These are phyloP conservation scores for Echinarachnius parma DNA, from an alignment of 53 echinoderm and acorn worm genomes.

Conservation along the genomic window DNA sequence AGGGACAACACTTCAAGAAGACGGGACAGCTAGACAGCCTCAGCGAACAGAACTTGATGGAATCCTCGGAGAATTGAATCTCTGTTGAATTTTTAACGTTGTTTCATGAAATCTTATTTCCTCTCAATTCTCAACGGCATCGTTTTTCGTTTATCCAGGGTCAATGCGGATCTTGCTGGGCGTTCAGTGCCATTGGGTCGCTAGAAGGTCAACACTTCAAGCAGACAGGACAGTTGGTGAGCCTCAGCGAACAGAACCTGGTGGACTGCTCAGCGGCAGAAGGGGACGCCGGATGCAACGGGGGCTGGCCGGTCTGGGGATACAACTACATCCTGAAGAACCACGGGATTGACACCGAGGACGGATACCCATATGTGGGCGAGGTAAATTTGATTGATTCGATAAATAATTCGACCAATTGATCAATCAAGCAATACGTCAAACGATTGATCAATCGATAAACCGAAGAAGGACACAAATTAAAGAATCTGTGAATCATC, in stretches of 20 bases:
- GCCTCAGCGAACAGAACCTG: conserved; percentile 92
- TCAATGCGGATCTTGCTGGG: conserved; percentile 99
- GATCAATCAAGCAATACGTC: background rate
- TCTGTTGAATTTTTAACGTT: no score
- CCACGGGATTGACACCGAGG: conserved; percentile 79
- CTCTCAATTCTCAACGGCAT: background rate
- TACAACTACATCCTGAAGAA: conserved; percentile 72
- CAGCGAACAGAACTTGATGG: conserved; percentile 94
- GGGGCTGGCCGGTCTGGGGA: conserved; percentile 77
- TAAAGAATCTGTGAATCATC: background rate
- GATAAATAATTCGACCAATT: background rate
- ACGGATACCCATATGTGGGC: conserved; percentile 81
- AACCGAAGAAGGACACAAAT: background rate
- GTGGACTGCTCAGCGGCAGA: conserved; percentile 74
- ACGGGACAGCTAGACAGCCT: conserved; percentile 70
- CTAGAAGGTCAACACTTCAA: conserved; percentile 88
- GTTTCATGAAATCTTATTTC: background rate
- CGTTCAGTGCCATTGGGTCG: conserved; percentile 87
- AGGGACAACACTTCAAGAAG: conserved; percentile 85
- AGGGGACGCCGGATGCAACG: conserved; percentile 76
- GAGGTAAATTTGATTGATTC: conserved; percentile 65
- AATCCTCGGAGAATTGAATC: no score
- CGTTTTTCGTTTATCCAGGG: conserved; percentile 38
- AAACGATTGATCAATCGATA: background rate
- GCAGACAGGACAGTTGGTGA: conserved; percentile 65